A percentile compares a stretch with the other conserved stretches of the same genome.
These are phyloP conservation scores for Cheumatopsyche charites DNA, from an alignment of 1,140 invertebrate species.

Conservation along the genomic window DNA sequence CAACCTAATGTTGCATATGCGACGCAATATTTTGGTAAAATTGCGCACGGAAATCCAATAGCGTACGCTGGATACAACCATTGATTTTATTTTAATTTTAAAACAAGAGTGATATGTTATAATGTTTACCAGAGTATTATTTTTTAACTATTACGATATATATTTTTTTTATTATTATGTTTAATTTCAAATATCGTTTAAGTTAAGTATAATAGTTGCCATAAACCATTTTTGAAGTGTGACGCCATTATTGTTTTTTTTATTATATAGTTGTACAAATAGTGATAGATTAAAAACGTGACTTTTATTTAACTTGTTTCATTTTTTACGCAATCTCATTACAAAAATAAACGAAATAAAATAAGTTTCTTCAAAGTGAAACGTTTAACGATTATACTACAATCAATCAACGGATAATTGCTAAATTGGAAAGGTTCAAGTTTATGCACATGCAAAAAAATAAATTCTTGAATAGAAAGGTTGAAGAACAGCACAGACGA, in stretches of 20 bases:
- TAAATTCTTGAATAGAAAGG: no score
- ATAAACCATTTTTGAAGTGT: conserved; percentile 12
- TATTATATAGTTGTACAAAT: conserved; percentile 28
- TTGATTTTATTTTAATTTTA: conserved; percentile 2
- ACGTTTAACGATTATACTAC: neutral
- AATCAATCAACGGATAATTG: neutral
- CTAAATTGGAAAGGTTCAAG: neutral
- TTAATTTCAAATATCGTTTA: conserved; percentile 3
- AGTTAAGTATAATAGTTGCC: conserved; percentile 29
- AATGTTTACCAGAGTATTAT: conserved; percentile 5
- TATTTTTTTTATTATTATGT: neutral
- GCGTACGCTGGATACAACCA: conserved; percentile 45
- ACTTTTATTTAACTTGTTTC: no score
- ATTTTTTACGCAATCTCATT: no score
- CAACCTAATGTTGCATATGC: conserved; percentile 37
- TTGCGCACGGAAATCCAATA: conserved; percentile 38
- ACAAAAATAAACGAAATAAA: no score
- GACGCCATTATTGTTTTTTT: neutral
- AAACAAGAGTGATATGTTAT: neutral
- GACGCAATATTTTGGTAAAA: conserved; percentile 44
- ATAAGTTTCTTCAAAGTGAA: neutral
- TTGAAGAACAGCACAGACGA: no score
- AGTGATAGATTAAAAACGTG: conserved; percentile 11
- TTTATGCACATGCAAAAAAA: no score
- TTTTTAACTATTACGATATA: neutral